Evolutionary conservation across 2,797 vertebrate genomes (phyloP), one percentile per base, ranked within the genome.

Genomic region (Sebastes matsubarae): DNA sequence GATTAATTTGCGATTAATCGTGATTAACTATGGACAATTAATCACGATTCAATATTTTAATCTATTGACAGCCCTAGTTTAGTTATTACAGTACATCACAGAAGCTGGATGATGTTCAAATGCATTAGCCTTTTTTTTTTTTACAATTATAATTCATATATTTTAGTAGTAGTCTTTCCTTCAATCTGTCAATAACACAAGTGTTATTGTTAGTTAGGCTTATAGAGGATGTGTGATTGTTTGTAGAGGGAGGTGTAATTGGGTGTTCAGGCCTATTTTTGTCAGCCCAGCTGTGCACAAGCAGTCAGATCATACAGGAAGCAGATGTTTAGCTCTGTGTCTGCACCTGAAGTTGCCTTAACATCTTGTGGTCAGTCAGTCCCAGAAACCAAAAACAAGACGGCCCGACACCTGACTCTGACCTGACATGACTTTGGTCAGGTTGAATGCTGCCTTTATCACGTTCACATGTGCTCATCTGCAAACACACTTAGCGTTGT

Each of bases 291-390:
- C 81, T 79, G 67, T 54, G 60, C 12, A 38, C 29, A 50, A 50
- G 32, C n/a, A 42, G 27, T 66, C 52, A 25, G n/a, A 72, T 29
- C 13, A 55, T 18, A 79, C 60, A 83, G 64, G 75, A 79, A 72
- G 34, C 55, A 59, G 34, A 52, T 74, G 54, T 54, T 50, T 58
- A 30, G 60, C 64, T 52, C 57, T 64, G 25, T n/a, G 46, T 27
- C 68, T 72, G 50, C 42, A 60, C 27, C 55, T 57, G 20, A 71
- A 59, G 50, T 72, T 11, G 0, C 11, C 18, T 24, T 29, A 18
- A 42, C 72, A 55, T 20, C 27, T 7, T 6, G 1, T 50, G 11
- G 34, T 57, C 36, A 20, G 9, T 57, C 34, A 13, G 32, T 29
- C 5, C 12, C 2, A 75, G 10, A 61, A 59, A 69, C 36, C 16